Percentiles rank a stretch among this genome's conserved stretches.
These are phyloP conservation scores for Choloepus hoffmanni DNA, from an alignment of 2,113 vertebrate species.

Conservation along the genomic window DNA sequence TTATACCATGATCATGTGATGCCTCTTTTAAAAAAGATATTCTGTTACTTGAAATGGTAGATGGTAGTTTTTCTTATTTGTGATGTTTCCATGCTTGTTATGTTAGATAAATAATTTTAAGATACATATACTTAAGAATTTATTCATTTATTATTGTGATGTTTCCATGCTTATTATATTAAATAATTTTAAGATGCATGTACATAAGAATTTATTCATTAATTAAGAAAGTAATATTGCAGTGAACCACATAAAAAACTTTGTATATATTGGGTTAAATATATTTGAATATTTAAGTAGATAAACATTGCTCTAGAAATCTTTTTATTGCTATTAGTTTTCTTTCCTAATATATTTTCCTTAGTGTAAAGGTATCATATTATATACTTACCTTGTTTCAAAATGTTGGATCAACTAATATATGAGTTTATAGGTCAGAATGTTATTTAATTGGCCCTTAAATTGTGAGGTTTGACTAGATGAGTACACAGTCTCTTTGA, in stretches of 20 bases:
- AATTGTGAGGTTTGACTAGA: neutral
- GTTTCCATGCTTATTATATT: neutral
- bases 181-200: neutral
- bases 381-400: neutral
- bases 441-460: slow-evolving; percentile 29
- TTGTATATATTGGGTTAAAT: neutral
- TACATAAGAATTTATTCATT: neutral
- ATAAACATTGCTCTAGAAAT: slow-evolving; percentile 26
- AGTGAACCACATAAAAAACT: neutral
- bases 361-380: neutral
- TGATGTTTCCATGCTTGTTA: neutral
- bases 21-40: neutral
- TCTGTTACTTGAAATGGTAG: neutral
- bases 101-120: too few relatives aligned
- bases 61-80: neutral
- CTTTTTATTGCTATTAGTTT: neutral
- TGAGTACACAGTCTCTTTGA: neutral
- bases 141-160: neutral
- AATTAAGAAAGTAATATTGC: neutral
- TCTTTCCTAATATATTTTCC: neutral
- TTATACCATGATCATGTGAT: neutral
- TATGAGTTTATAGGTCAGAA: neutral
- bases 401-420: neutral
- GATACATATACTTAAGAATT: neutral
- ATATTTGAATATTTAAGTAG: neutral